These are phyloP conservation scores for Sphaerophoria taeniata DNA, from an alignment of 2,888 invertebrate species.

Conservation along the genomic window DNA sequence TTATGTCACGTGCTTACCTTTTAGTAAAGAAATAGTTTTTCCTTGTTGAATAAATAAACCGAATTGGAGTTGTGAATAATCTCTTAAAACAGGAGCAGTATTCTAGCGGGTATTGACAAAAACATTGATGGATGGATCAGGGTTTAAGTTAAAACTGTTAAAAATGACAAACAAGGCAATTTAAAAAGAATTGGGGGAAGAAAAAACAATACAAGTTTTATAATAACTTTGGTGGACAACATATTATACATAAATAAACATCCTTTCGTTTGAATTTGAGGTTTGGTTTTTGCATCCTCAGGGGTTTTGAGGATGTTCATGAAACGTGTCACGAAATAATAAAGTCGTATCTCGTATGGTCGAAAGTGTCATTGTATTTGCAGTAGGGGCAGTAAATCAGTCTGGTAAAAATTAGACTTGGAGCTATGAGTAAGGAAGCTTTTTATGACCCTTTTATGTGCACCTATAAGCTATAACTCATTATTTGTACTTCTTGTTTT, in stretches of 20 bases:
- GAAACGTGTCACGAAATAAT: not conserved
- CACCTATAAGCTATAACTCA: no score
- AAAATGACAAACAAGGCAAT: not conserved
- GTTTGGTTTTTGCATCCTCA: not conserved
- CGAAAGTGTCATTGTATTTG: no score
- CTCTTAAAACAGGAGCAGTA: not conserved
- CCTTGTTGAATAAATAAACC: slow-evolving; percentile 59
- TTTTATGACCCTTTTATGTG: no score
- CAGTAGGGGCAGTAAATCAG: no score
- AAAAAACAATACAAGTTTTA: not conserved
- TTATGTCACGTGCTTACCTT: slow-evolving; percentile 59
- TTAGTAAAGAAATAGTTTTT: slow-evolving; percentile 31
- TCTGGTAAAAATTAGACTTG: no score
- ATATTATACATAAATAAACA: not conserved
- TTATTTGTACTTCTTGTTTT: no score
- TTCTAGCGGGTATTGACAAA: slow-evolving; percentile 1
- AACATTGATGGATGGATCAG: not conserved
- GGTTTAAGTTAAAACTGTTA: not conserved
- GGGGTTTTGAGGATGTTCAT: not conserved
- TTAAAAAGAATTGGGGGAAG: not conserved
- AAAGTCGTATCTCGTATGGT: no score
- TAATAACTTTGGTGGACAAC: not conserved
- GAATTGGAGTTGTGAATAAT: slow-evolving; percentile 22
- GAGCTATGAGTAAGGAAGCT: no score
- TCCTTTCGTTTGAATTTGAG: not conserved